phyloP scores from a whole-genome alignment of 2,797 vertebrate genomes.

The Anas georgica region DNA sequence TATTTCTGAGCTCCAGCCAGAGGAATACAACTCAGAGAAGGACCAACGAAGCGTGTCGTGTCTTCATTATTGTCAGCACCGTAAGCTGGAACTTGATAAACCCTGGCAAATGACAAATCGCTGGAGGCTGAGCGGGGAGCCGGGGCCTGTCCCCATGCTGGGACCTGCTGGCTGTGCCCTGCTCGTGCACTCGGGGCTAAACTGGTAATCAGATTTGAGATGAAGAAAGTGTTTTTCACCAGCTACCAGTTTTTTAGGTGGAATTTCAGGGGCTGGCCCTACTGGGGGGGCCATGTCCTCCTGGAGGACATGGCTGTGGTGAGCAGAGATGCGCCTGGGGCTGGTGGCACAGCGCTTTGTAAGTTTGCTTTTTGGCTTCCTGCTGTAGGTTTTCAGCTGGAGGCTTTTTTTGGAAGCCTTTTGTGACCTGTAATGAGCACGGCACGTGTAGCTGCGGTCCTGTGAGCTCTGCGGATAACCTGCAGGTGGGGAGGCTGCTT shows the following conservation, averaged over 20 bases:
- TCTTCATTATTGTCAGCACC: accelerated
- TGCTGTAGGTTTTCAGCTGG: not conserved
- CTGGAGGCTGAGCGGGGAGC: not conserved
- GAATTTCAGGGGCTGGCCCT: not conserved
- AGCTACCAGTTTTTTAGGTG: accelerated
- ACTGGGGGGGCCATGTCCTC: not conserved
- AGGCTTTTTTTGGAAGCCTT: not conserved
- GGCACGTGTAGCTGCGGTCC: accelerated
- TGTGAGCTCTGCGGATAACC: not conserved
- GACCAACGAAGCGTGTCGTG: accelerated
- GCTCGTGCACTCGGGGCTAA: not conserved
- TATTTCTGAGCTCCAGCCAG: not conserved
- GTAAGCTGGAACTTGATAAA: not conserved
- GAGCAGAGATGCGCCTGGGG: not conserved
- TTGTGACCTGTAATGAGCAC: accelerated
- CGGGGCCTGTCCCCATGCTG: not conserved
- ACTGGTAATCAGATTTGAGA: not conserved
- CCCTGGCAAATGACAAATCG: not conserved
- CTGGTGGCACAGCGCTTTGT: accelerated
- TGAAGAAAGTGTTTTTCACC: not conserved
- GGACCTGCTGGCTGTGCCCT: not conserved
- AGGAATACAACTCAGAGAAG: not conserved
- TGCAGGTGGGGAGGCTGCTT: not conserved
- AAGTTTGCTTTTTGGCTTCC: not conserved
- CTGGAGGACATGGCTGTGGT: not conserved